phyloP scores from a whole-genome alignment of 2,888 invertebrate species.

The Diarsia rubi region DNA sequence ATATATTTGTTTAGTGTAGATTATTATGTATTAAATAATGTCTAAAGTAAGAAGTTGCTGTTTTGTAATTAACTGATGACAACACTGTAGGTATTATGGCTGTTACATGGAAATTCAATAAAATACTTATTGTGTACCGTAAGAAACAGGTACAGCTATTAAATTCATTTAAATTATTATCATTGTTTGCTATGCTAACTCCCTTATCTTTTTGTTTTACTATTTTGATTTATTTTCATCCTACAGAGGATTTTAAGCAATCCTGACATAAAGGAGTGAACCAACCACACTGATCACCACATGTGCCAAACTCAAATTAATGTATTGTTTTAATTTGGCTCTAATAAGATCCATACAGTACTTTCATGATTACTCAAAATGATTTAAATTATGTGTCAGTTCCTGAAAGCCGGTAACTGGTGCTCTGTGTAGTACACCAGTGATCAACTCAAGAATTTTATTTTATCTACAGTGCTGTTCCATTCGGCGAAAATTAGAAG shows the following conservation, averaged over 20 bases:
- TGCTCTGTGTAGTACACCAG: neutral
- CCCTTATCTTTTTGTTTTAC: neutral
- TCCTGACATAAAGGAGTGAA: neutral
- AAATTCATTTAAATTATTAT: conserved; percentile 19
- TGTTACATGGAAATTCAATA: neutral
- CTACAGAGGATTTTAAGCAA: neutral
- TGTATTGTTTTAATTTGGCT: neutral
- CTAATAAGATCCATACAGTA: neutral
- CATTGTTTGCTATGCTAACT: conserved; percentile 4
- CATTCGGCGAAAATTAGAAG: neutral
- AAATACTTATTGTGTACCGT: conserved; percentile 14
- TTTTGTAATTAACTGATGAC: conserved; percentile 34
- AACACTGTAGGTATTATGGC: neutral
- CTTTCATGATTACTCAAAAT: too few relatives aligned
- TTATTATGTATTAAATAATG: conserved; percentile 74
- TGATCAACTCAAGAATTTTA: neutral
- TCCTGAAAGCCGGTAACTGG: too few relatives aligned
- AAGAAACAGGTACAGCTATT: conserved; percentile 11
- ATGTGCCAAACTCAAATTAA: neutral
- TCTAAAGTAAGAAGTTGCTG: conserved; percentile 52
- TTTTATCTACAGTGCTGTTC: neutral
- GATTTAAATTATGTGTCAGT: too few relatives aligned
- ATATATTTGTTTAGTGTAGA: conserved; percentile 71
- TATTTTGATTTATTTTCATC: neutral
- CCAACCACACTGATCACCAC: neutral